These are phyloP conservation scores for Eretmochelys imbricata DNA, from an alignment of 2,113 vertebrate genomes.

Conservation along the genomic window DNA sequence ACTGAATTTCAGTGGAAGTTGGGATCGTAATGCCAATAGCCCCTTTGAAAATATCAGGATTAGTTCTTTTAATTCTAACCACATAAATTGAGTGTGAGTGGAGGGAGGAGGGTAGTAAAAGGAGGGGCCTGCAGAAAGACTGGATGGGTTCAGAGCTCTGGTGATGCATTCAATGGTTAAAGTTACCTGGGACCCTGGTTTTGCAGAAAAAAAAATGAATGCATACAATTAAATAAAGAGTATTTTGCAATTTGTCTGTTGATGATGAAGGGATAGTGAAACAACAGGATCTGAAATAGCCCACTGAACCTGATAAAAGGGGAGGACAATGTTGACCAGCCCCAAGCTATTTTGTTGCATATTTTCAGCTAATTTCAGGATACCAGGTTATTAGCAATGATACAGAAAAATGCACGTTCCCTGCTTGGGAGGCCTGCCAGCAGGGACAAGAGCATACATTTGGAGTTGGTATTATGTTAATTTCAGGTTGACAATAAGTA, in stretches of 20 bases:
- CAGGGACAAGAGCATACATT: not conserved
- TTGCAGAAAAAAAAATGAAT: constrained; percentile 44
- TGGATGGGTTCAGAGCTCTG: constrained; percentile 29
- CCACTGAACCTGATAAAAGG: not conserved
- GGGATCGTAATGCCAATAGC: not conserved
- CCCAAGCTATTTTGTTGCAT: constrained; percentile 15
- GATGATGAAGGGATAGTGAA: not conserved
- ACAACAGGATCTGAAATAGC: not conserved
- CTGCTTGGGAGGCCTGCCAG: not conserved
- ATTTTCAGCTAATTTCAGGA: constrained; percentile 41
- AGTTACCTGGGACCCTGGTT: not conserved
- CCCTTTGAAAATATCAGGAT: constrained; percentile 48
- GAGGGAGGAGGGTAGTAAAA: not conserved
- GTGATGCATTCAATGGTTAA: not conserved
- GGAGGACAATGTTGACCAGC: not conserved
- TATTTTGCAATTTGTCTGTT: not conserved
- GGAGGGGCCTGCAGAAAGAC: not conserved
- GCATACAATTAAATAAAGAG: not conserved
- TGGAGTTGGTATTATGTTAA: not conserved
- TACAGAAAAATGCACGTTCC: not conserved
- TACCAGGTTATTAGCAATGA: constrained; percentile 10
- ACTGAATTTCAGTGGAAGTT: constrained; percentile 41
- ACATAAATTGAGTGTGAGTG: not conserved
- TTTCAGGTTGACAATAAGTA: not conserved
- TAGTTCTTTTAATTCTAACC: constrained; percentile 36